Evolutionary conservation across 2,888 invertebrate species (phyloP), one percentile per base, ranked within the genome.

Genomic region (Pseudococcus viburni): DNA sequence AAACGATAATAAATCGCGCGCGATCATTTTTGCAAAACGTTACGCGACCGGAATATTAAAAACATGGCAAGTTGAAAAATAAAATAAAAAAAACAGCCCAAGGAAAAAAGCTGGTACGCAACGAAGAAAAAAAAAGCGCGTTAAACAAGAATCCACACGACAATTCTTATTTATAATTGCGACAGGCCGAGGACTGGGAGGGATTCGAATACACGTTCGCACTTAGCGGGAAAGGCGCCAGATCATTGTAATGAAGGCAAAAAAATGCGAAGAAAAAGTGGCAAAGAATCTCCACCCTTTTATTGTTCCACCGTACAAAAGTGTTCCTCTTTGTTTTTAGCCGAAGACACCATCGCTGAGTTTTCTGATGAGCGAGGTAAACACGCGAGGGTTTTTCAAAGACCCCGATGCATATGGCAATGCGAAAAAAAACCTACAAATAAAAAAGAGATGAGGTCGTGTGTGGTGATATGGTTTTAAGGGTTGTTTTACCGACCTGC

Each of bases 211-310:
- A 68, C 86, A 68, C 68, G 64, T 86, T 86, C 68, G 64, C 86
- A 68, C 46, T 86, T 86, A 64, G 73, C 68, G 86, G 68, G 59
- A 68, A 64, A 86, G 77, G 86, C 86, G 86, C 59, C 86, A 86
- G 86, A 86, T 86, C 86, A 86, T 64, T 86, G 86, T 68, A 86
- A 86, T 86, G 64, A 86, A 86, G 68, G 86, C 86, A 68, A 86
- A 86, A 42, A 86, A 86, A 86, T 86, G 86, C 68, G 68, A 86
- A 86, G 86, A 86, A 77, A 77, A 77, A 86, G 86, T 73, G 86
- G 59, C 86, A 59, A 86, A 86, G 86, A 86, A 86, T 86, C 86
- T 86, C 86, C 86, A 59, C 86, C 86, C 68, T 86, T 86, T 86
- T 86, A 86, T 86, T 86, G 86, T 86, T 86, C 68, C 22, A 42